A percentile compares a stretch with the other conserved stretches of the same genome.
These are phyloP conservation scores for Trachelus tabidus DNA, from an alignment of 2,888 invertebrate species.

Conservation along the genomic window DNA sequence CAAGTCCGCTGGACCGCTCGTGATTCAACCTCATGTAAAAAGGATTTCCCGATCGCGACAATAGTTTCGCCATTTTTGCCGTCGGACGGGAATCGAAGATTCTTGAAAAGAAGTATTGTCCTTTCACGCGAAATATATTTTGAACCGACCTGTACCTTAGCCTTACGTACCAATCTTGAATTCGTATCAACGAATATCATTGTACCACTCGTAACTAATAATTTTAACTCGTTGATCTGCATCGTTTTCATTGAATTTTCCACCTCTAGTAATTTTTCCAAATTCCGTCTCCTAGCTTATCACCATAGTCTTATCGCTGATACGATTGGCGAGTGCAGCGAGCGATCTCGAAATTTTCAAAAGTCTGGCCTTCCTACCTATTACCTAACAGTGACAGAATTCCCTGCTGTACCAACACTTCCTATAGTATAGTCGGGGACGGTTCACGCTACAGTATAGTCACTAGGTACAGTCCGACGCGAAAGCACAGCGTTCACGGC, in stretches of 20 bases:
- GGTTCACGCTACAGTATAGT: not conserved
- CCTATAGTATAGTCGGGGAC: not conserved
- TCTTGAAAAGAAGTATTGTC: not conserved
- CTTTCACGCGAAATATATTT: not conserved
- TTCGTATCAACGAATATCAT: not conserved
- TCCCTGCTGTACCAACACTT: not conserved
- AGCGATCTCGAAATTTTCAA: not conserved
- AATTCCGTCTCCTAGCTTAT: too few species aligned
- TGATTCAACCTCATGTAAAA: not conserved
- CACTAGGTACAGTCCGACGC: not conserved
- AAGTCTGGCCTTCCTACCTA: not conserved
- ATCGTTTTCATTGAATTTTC: too few species aligned
- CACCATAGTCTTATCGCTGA: not conserved
- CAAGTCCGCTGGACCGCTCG: not conserved
- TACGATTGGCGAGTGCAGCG: not conserved
- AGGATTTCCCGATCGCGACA: not conserved
- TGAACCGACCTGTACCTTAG: not conserved
- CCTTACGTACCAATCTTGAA: not conserved
- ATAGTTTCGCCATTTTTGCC: not conserved
- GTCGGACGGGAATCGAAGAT: not conserved
- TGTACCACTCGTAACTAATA: not conserved
- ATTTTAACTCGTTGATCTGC: not conserved
- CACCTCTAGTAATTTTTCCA: too few species aligned
- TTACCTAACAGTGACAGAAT: not conserved
- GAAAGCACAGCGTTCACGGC: not conserved